Conservation (phyloP, 2,888 invertebrate genomes). For the Romanomermis culicivorax region DNA sequence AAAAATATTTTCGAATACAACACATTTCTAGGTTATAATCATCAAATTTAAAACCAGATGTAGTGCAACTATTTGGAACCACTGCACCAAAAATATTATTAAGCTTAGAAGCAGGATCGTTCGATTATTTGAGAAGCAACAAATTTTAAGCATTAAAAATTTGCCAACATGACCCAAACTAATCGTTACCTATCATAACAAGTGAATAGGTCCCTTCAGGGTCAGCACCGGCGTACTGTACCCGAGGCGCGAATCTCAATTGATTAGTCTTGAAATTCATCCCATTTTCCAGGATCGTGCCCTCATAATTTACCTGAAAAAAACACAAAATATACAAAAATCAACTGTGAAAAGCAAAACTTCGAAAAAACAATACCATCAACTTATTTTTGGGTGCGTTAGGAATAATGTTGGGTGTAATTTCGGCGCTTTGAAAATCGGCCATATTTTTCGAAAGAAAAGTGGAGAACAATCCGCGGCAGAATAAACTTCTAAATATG, state of each 20-base stretch:
- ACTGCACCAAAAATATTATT: no score
- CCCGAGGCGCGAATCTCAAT: slow-evolving; percentile 24
- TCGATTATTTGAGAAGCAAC: background rate
- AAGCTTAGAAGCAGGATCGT: no score
- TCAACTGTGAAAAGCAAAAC: background rate
- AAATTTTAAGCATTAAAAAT: background rate
- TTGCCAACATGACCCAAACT: background rate
- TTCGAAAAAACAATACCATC: slow-evolving; percentile 13
- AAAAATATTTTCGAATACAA: no score
- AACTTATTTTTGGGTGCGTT: slow-evolving; percentile 20
- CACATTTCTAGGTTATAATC: no score
- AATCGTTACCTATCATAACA: slow-evolving; percentile 24
- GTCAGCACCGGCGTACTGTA: slow-evolving; percentile 20
- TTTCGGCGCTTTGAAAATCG: slow-evolving; percentile 21
- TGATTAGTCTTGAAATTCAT: slow-evolving; percentile 20
- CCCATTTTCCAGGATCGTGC: slow-evolving; percentile 24
- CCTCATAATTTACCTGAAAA: slow-evolving; percentile 23
- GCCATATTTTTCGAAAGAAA: no score
- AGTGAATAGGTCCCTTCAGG: slow-evolving; percentile 25
- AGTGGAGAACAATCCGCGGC: no score
- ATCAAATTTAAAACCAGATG: no score
- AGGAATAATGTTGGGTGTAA: slow-evolving; percentile 24
- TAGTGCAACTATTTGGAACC: no score
- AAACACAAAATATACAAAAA: background rate
- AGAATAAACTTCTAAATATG: no score